Evolutionary conservation across 2,113 vertebrate genomes (phyloP).

Genomic region (Onychostoma macrolepis): DNA sequence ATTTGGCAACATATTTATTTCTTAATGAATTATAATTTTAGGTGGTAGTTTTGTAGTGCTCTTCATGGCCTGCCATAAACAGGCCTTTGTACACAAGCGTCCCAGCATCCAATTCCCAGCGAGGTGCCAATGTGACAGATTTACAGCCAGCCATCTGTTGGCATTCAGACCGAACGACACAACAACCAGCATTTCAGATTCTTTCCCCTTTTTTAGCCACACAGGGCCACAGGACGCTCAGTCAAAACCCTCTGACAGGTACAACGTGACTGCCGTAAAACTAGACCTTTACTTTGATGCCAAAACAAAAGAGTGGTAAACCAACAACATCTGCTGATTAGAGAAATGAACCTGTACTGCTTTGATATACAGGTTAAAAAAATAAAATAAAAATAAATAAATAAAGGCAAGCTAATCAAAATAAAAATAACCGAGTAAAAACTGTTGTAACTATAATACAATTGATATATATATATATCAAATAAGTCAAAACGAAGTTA

Average conservation of each 20-base stretch:
- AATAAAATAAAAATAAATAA: no score
- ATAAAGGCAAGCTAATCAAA: not conserved
- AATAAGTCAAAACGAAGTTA: no score
- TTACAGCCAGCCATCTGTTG: slow-evolving; percentile 67
- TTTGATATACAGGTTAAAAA: not conserved
- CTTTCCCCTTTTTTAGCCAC: slow-evolving; percentile 55
- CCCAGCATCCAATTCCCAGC: slow-evolving; percentile 48
- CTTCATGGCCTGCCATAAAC: slow-evolving; percentile 29
- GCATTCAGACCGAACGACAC: slow-evolving; percentile 22
- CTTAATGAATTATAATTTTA: not conserved
- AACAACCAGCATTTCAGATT: slow-evolving; percentile 51
- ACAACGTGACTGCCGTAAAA: not conserved
- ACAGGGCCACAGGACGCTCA: not conserved
- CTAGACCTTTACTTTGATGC: not conserved
- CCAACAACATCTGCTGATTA: not conserved
- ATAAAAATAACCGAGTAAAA: not conserved
- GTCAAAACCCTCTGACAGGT: slow-evolving; percentile 14
- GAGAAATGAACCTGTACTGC: not conserved
- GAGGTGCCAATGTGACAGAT: slow-evolving; percentile 65
- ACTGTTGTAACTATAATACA: no score
- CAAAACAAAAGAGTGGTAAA: not conserved
- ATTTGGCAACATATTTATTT: not conserved
- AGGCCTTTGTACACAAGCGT: slow-evolving; percentile 35
- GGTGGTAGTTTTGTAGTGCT: not conserved
- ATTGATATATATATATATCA: no score